Percentiles rank a stretch among this genome's conserved stretches.
phyloP scores from a whole-genome alignment of 2,888 invertebrate genomes.

The Tetragonisca angustula region DNA sequence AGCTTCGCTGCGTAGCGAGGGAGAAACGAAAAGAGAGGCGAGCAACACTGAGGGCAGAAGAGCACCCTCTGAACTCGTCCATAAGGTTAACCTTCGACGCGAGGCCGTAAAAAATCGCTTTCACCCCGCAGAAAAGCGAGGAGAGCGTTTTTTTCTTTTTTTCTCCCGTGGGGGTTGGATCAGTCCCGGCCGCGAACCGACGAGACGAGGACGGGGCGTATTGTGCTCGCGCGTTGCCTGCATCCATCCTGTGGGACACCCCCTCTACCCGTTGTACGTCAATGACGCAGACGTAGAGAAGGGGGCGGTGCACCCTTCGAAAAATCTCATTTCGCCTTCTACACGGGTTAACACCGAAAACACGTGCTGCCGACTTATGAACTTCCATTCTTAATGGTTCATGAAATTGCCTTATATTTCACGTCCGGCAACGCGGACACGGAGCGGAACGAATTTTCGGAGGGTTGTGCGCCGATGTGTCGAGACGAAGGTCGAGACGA shows the following conservation, averaged over 20 bases:
- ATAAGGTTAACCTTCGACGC: conserved; percentile 64
- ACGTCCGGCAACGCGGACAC: conserved; percentile 72
- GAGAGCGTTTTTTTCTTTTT: conserved; percentile 40
- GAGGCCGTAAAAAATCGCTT: conserved; percentile 59
- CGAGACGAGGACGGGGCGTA: conserved; percentile 32
- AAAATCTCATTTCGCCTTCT: conserved; percentile 79
- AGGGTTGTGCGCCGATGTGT: conserved; percentile 37
- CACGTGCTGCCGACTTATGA: conserved; percentile 80
- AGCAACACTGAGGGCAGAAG: conserved; percentile 7
- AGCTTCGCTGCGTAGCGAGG: conserved; percentile 9
- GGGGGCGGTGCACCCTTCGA: conserved; percentile 66
- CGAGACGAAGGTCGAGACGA: background rate
- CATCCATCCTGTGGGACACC: conserved; percentile 57
- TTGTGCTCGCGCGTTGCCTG: conserved; percentile 15
- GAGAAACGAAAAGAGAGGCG: conserved; percentile 17
- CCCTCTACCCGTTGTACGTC: conserved; percentile 63
- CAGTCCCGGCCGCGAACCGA: conserved; percentile 19
- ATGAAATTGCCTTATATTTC: conserved; percentile 81
- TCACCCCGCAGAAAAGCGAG: conserved; percentile 26
- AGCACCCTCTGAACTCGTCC: conserved; percentile 46
- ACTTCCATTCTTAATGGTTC: conserved; percentile 80
- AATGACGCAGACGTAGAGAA: conserved; percentile 55
- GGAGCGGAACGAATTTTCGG: conserved; percentile 70
- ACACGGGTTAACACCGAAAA: conserved; percentile 80
- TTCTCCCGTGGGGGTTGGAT: conserved; percentile 29